phyloP scores from a whole-genome alignment of 2,888 invertebrate species.

The Xestia xanthographa region DNA sequence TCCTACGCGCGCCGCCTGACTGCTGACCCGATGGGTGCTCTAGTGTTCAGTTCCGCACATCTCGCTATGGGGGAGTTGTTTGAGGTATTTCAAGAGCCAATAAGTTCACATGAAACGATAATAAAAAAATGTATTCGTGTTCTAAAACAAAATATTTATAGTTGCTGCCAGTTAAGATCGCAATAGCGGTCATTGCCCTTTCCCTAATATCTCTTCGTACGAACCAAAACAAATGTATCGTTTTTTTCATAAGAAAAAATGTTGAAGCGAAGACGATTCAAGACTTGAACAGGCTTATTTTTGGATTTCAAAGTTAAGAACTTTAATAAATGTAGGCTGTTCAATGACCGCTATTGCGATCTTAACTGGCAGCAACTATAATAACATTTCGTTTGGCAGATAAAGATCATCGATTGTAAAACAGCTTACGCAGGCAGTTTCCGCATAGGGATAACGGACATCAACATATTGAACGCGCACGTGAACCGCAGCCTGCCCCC shows the following conservation, averaged over 20 bases:
- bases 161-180: no score
- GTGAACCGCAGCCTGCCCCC: constrained; percentile 92
- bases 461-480: constrained; percentile 91
- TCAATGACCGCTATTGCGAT: no score
- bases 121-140: not conserved
- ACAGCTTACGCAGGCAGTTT: constrained; percentile 93
- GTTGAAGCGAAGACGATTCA: no score
- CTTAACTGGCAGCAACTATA: not conserved
- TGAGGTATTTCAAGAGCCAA: constrained; percentile 86
- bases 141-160: not conserved
- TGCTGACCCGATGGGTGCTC: constrained; percentile 78
- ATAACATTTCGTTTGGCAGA: constrained; percentile 69
- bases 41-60: constrained; percentile 94
- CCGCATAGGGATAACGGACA: constrained; percentile 94
- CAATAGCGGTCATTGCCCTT: no score
- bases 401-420: constrained; percentile 91
- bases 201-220: no score
- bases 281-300: no score
- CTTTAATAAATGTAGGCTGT: no score
- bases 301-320: no score
- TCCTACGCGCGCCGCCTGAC: constrained; percentile 91
- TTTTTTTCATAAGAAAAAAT: no score
- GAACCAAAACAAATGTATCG: no score
- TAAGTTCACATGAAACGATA: not conserved
- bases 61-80: constrained; percentile 94